These are phyloP conservation scores for Clupea harengus DNA, from an alignment of 2,113 vertebrate species.

Conservation along the genomic window DNA sequence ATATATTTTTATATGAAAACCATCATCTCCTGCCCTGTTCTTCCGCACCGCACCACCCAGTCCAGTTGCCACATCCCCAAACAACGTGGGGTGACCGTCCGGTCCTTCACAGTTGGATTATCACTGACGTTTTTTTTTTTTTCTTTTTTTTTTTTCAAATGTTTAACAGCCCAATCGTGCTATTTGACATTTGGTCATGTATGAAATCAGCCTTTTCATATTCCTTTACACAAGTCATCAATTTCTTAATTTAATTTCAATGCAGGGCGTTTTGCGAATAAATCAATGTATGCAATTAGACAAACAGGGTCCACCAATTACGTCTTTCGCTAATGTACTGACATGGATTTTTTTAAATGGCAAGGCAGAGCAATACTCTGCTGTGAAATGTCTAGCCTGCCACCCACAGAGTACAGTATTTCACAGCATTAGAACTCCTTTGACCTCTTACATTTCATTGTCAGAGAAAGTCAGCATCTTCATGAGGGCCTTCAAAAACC, in stretches of 20 bases:
- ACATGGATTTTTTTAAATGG: constrained; percentile 63
- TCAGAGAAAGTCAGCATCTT: not conserved
- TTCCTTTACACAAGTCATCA: constrained; percentile 46
- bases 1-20: too few relatives aligned
- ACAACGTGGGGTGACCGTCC: too few relatives aligned
- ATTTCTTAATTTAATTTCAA: constrained; percentile 66
- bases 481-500: not conserved
- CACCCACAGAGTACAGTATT: not conserved
- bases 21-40: too few relatives aligned
- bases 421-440: not conserved
- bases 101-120: too few relatives aligned
- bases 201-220: constrained; percentile 10
- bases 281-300: constrained; percentile 71
- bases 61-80: too few relatives aligned
- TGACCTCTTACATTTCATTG: not conserved
- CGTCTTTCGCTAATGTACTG: constrained; percentile 64
- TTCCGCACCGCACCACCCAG: too few relatives aligned
- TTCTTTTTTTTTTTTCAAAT: not conserved
- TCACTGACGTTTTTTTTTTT: not conserved
- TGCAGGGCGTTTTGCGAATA: constrained; percentile 50
- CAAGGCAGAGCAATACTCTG: constrained; percentile 60
- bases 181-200: not conserved
- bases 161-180: constrained; percentile 24
- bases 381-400: constrained; percentile 49
- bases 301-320: constrained; percentile 65